Evolutionary conservation across 2,888 invertebrate genomes (phyloP).

Genomic region (Atethmia centrago): DNA sequence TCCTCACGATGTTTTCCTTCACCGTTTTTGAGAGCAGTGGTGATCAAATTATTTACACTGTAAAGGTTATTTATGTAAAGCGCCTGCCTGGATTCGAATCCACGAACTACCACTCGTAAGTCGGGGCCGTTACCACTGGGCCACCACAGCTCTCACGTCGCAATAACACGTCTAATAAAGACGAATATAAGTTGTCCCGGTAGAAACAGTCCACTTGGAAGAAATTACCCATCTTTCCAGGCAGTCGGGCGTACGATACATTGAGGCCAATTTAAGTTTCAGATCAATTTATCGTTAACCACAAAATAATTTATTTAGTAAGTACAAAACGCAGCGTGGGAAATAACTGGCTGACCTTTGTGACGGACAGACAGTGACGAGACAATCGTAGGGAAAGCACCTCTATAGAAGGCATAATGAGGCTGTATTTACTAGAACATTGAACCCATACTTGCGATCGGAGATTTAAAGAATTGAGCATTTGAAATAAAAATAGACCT

Average conservation of each 20-base stretch:
- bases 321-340: background rate
- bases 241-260: background rate
- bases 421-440: background rate
- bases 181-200: no score
- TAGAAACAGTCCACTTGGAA: no score
- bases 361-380: slow-evolving; percentile 12
- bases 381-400: slow-evolving; percentile 10
- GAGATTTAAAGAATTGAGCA: background rate
- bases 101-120: no score
- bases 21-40: no score
- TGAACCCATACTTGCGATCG: background rate
- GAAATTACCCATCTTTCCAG: background rate
- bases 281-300: background rate
- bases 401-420: background rate
- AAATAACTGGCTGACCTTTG: background rate
- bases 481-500: no score
- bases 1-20: no score
- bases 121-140: no score
- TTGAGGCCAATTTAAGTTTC: background rate
- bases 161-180: no score
- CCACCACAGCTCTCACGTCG: no score
- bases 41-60: no score
- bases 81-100: no score
- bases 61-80: no score
- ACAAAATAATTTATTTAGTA: background rate